Percentiles rank a stretch among this genome's conserved stretches.
phyloP scores from a whole-genome alignment of 1,140 invertebrate species.

The Microplitis mediator region DNA sequence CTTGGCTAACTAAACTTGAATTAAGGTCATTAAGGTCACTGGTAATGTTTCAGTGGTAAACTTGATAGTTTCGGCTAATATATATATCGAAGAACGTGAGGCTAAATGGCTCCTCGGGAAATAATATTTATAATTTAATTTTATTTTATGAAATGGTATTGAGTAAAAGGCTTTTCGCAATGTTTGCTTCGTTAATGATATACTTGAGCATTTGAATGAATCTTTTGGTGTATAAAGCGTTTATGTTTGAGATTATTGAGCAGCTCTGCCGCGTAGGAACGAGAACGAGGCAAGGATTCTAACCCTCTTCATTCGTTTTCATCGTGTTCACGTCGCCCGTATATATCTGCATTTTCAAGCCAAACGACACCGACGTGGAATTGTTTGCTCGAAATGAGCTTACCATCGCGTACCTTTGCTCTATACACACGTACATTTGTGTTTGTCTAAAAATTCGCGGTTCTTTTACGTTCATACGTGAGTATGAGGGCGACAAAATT shows the following conservation, averaged over 20 bases:
- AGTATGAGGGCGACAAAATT: background rate
- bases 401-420: background rate
- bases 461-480: background rate
- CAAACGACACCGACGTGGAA: slow-evolving; percentile 5
- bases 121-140: no score
- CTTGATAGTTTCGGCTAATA: background rate
- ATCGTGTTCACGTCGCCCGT: background rate
- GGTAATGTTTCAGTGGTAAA: background rate
- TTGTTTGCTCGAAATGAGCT: slow-evolving; percentile 8
- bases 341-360: slow-evolving; percentile 8
- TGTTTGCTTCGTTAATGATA: no score
- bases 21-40: background rate
- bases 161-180: no score
- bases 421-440: background rate
- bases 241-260: slow-evolving; percentile 4
- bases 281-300: background rate
- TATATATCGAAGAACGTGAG: background rate
- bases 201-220: no score
- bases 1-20: slow-evolving; percentile 15
- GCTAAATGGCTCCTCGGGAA: no score
- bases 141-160: no score
- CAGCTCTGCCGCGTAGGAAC: background rate
- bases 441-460: background rate
- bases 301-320: background rate
- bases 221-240: background rate